phyloP scores from a whole-genome alignment of 2,113 vertebrate species.

The Actinemys pallida region DNA sequence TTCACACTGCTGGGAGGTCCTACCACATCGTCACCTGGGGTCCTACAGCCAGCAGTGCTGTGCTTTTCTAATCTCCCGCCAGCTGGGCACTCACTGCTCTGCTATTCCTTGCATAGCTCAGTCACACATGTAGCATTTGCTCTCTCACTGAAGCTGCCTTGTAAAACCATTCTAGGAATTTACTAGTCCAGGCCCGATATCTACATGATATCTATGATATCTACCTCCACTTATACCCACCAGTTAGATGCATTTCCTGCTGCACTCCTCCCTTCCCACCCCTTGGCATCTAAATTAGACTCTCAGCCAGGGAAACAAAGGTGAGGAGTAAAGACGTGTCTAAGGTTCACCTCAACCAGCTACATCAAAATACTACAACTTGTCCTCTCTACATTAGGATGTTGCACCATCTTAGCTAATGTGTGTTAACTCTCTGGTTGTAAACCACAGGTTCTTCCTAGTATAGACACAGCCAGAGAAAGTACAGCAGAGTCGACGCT shows the following conservation, averaged over 20 bases:
- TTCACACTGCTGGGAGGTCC: background rate
- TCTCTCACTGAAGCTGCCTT: background rate
- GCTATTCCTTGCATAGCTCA: background rate
- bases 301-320: background rate
- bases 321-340: background rate
- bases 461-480: accelerated
- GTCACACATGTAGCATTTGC: background rate
- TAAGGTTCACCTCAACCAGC: background rate
- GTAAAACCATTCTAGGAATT: background rate
- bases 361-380: background rate
- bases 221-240: background rate
- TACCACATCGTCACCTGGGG: background rate
- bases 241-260: background rate
- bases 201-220: too few relatives aligned
- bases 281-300: background rate
- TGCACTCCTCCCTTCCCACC: background rate
- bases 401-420: background rate
- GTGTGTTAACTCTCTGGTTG: too few relatives aligned
- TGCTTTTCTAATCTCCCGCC: background rate
- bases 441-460: background rate
- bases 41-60: background rate
- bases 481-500: background rate
- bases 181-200: background rate
- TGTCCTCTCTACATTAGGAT: background rate
- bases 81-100: background rate